Conservation (phyloP, 2,888 invertebrate genomes). For the Rhingia campestris region DNA sequence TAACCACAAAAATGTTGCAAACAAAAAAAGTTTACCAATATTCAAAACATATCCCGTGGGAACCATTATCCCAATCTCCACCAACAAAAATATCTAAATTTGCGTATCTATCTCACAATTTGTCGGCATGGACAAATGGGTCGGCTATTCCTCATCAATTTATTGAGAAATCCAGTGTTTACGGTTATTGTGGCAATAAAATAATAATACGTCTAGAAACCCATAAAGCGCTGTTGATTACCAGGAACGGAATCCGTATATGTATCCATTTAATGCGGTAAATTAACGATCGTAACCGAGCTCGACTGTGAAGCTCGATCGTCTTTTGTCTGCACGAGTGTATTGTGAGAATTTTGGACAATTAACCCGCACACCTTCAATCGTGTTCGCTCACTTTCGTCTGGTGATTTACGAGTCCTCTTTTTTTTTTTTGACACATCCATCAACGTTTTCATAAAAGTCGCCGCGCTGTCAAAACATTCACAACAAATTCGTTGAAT, state of each 20-base stretch:
- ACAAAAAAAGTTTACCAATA: background rate
- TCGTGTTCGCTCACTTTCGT: slow-evolving; percentile 9
- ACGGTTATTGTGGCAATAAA: slow-evolving; percentile 35
- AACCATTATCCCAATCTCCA: background rate
- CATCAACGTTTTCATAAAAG: slow-evolving; percentile 46
- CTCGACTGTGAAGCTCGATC: slow-evolving; percentile 4
- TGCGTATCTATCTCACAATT: slow-evolving; percentile 20
- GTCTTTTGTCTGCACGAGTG: slow-evolving; percentile 23
- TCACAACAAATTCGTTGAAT: slow-evolving; percentile 51
- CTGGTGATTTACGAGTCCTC: slow-evolving; percentile 59
- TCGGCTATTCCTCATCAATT: slow-evolving; percentile 32
- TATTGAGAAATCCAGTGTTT: slow-evolving; percentile 39
- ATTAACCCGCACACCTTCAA: slow-evolving; percentile 48
- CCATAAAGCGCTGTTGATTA: slow-evolving; percentile 38
- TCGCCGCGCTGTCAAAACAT: slow-evolving; percentile 48
- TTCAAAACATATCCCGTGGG: background rate
- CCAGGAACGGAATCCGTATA: slow-evolving; percentile 40
- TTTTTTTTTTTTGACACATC: slow-evolving; percentile 20
- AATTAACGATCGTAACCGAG: slow-evolving; percentile 29
- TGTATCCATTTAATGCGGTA: slow-evolving; percentile 34
- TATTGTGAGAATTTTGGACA: slow-evolving; percentile 23
- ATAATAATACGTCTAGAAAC: slow-evolving; percentile 17
- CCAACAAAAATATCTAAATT: slow-evolving; percentile 12
- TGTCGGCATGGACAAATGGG: slow-evolving; percentile 43
- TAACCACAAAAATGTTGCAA: background rate